phyloP scores from a whole-genome alignment of 2,113 vertebrate species.

The Calidris pygmaea region DNA sequence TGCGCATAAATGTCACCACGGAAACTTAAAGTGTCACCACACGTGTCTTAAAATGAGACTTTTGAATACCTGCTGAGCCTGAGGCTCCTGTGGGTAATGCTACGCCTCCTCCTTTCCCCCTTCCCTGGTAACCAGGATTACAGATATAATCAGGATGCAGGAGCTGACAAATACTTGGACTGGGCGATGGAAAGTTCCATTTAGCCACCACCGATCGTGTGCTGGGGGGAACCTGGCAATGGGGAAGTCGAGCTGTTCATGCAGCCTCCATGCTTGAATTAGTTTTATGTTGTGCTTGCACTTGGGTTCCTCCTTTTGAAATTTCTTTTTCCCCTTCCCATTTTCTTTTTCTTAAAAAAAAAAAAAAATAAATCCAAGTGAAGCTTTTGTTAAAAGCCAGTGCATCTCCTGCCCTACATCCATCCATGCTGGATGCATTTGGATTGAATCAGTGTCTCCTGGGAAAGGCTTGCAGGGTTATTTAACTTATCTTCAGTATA shows the following conservation, averaged over 20 bases:
- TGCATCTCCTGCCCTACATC: not conserved
- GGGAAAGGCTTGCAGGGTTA: not conserved
- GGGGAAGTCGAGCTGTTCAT: not conserved
- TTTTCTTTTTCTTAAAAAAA: not conserved
- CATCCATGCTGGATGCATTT: not conserved
- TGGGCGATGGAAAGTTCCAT: slow-evolving; percentile 70
- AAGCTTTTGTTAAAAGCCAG: not conserved
- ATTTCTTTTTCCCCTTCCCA: not conserved
- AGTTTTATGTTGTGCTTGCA: not conserved
- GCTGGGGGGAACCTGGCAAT: not conserved
- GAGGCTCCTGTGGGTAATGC: not conserved
- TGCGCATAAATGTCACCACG: not conserved
- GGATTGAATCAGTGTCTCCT: not conserved
- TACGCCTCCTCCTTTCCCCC: not conserved
- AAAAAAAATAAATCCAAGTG: not conserved
- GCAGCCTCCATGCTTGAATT: not conserved
- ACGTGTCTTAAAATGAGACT: not conserved
- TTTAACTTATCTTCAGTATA: not conserved
- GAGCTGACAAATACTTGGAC: slow-evolving; percentile 67
- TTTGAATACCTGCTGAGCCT: rapidly evolving
- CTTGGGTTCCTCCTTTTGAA: not conserved
- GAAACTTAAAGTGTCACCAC: not conserved
- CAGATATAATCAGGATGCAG: slow-evolving; percentile 68
- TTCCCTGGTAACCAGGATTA: not conserved
- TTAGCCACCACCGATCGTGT: not conserved